Percentiles rank a stretch among this genome's conserved stretches.
phyloP scores from a whole-genome alignment of 2,888 invertebrate species.

The Rhagophthalmus giganteus region DNA sequence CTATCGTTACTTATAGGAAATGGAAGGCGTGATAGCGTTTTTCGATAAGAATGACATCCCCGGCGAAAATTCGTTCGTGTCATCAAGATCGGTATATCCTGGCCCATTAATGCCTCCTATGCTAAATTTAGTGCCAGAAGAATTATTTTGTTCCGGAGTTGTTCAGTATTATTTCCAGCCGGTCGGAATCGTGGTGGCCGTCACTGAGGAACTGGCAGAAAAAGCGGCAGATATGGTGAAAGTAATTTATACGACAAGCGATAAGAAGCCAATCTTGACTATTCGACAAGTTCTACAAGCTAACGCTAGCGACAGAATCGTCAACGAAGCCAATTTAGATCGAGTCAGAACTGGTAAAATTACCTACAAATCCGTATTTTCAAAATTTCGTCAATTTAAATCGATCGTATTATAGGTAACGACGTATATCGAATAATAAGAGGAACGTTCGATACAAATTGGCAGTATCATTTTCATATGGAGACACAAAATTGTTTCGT shows the following conservation, averaged over 20 bases:
- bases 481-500: constrained; percentile 70
- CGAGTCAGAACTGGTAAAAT: constrained; percentile 49
- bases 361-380: constrained; percentile 10
- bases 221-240: constrained; percentile 61
- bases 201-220: constrained; percentile 60
- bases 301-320: no score
- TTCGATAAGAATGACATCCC: constrained; percentile 69
- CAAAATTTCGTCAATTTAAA: constrained; percentile 4
- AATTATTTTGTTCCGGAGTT: constrained; percentile 56
- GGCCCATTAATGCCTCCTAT: no score
- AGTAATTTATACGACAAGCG: constrained; percentile 58
- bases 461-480: constrained; percentile 80
- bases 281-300: constrained; percentile 59
- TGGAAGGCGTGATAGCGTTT: constrained; percentile 67
- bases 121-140: no score
- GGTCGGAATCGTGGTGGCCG: constrained; percentile 71
- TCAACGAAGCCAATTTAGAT: constrained; percentile 52
- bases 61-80: constrained; percentile 64
- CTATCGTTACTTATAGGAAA: constrained; percentile 56
- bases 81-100: no score
- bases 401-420: constrained; percentile 44
- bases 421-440: constrained; percentile 59
- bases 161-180: constrained; percentile 71
- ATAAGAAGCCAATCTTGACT: constrained; percentile 52
- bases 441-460: constrained; percentile 61